Base-by-base conservation (phyloP, 1,140 invertebrate genomes). In the Adelges cooleyi region DNA sequence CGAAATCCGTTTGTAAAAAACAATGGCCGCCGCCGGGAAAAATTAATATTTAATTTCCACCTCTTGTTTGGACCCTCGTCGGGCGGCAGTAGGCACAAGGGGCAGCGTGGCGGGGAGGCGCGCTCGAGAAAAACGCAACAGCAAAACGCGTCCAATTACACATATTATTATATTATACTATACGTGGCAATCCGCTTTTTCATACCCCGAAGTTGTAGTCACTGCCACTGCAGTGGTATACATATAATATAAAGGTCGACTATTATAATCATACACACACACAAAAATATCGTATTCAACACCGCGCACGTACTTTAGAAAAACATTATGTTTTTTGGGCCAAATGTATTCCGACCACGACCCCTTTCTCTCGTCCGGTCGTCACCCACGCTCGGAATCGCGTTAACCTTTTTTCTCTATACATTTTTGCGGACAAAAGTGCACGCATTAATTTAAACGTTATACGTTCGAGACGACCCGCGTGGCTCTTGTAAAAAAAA, bases 1-100 rank as follows among this genome's bases (percentile, higher is more conserved):
- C 46, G 9, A 46, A 62, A 48, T 48, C 56, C 42, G n/a, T 62
- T 48, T 29, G n/a, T 29, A 62, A 56, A 62, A 33, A 29, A 62
- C 56, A 62, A 62, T 23, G 56, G 42, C 40, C 25, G 42, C 40
- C 25, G 40, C 22, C 40, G 1, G 42, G 56, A 27, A 62, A 62
- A 62, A 62, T 62, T 62, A 62, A 62, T 62, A 46, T 62, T 62
- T 29, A 62, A 62, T 46, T 62, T 62, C 42, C 25, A 59, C 53
- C 53, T 25, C 53, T 44, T 44, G 38, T 56, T 36, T 36, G 13
- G 44, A 33, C 29, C 29, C 29, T 33, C 29, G 29, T 33, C 5
- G 11, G 11, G 11, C 11, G 5, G 29, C 11, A 11, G 11, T 33
- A 33, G 29, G 29, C 11, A n/a, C n/a, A n/a, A n/a, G n/a, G n/a